Conservation (phyloP, 2,888 invertebrate species). For the Ariolimax columbianus region DNA sequence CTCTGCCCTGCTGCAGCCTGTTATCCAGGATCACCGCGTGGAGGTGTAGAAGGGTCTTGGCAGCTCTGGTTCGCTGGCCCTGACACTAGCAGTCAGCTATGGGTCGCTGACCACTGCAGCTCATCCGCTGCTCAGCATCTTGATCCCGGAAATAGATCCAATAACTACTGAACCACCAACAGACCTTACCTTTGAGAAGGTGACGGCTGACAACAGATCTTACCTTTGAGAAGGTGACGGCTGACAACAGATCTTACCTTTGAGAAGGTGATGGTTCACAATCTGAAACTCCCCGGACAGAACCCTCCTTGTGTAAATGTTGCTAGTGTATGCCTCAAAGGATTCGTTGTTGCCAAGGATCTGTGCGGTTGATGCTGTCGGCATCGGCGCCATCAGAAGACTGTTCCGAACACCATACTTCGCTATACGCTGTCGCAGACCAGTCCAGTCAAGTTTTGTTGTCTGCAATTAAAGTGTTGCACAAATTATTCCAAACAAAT, state of each 20-base stretch:
- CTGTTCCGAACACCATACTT: slow-evolving; percentile 93
- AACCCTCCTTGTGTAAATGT: slow-evolving; percentile 95
- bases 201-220: too few species aligned
- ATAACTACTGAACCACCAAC: too few species aligned
- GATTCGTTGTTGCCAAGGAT: slow-evolving; percentile 99
- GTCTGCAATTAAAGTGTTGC: slow-evolving; percentile 75
- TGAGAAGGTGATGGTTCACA: slow-evolving; percentile 96
- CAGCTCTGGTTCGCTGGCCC: too few species aligned
- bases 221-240: slow-evolving; percentile 84
- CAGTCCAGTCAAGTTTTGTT: slow-evolving; percentile 89
- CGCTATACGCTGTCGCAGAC: slow-evolving; percentile 89
- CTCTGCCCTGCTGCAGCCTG: too few species aligned
- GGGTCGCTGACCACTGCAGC: too few species aligned
- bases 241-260: too few species aligned
- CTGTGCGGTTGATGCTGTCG: slow-evolving; percentile 98
- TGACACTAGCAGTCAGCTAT: too few species aligned
- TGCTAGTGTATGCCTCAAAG: slow-evolving; percentile 98
- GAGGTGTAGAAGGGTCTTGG: too few species aligned
- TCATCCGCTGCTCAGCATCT: too few species aligned
- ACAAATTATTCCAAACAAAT: neutral
- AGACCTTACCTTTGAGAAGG: too few species aligned
- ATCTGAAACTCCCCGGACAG: slow-evolving; percentile 96
- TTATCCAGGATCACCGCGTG: too few species aligned
- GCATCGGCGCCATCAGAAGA: slow-evolving; percentile 96
- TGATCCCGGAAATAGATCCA: too few species aligned